A percentile compares a stretch with the other conserved stretches of the same genome.
These are phyloP conservation scores for Hydractinia echinata DNA, from an alignment of 30 jellyfish, hydroid and myxozoan genomes.

Conservation along the genomic window DNA sequence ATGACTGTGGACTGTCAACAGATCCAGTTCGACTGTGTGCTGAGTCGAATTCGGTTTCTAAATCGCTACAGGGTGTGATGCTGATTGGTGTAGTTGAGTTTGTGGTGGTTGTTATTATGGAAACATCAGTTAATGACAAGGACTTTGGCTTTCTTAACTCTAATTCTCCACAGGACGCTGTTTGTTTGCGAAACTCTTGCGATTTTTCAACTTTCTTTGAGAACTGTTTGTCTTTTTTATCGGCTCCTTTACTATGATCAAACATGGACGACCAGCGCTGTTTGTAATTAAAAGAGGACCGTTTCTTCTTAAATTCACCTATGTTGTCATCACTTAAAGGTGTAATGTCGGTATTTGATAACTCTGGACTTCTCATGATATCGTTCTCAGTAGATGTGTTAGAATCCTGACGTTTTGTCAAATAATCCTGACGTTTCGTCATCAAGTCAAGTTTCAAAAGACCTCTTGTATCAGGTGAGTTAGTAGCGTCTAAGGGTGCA, in stretches of 20 bases:
- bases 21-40: slow-evolving; percentile 12
- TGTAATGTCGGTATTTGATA: background rate
- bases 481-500: too few relatives aligned
- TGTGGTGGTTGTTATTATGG: too few relatives aligned
- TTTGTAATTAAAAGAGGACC: background rate
- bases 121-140: background rate
- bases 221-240: slow-evolving; percentile 1
- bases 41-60: slow-evolving; percentile 4
- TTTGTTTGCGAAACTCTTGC: background rate
- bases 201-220: background rate
- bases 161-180: background rate
- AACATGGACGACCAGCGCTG: slow-evolving; percentile 37
- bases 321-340: background rate
- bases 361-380: background rate
- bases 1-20: slow-evolving; percentile 12
- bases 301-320: background rate
- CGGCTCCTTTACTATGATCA: slow-evolving; percentile 1
- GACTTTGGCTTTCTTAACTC: background rate
- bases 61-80: background rate
- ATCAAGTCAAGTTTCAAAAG: too few relatives aligned
- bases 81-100: background rate
- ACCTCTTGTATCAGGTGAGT: too few relatives aligned
- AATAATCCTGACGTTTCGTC: too few relatives aligned
- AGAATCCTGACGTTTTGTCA: background rate
- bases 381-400: slow-evolving; percentile 5